These are phyloP conservation scores for Lasioglossum pauxillum DNA, from an alignment of 2,888 invertebrate species.

Conservation along the genomic window DNA sequence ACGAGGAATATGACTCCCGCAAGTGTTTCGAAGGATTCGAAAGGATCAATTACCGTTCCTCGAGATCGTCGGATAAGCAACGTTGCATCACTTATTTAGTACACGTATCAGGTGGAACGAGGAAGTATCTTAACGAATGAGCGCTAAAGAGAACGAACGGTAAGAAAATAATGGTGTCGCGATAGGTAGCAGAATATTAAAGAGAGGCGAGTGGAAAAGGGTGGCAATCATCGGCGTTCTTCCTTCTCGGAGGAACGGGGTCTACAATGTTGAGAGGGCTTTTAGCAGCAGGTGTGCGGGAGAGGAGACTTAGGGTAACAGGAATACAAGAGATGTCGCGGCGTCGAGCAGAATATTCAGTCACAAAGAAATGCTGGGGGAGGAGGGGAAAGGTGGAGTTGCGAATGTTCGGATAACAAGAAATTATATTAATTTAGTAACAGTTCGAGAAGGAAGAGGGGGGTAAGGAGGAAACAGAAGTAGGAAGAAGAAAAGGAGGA, in stretches of 20 bases:
- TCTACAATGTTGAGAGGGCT: not conserved
- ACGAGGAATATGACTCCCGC: not conserved
- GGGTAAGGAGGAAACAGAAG: not conserved
- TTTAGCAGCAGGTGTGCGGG: not conserved
- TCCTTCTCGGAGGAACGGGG: not conserved
- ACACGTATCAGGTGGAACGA: not conserved
- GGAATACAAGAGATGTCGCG: not conserved
- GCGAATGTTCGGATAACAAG: not conserved
- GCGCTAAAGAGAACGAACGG: not conserved
- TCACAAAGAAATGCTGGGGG: not conserved
- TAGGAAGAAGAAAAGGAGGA: too few relatives aligned
- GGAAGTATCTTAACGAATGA: not conserved
- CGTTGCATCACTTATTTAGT: not conserved
- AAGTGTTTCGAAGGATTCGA: not conserved
- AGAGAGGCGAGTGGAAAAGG: not conserved
- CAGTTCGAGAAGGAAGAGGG: too few relatives aligned
- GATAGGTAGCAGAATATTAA: not conserved
- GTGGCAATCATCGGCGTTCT: not conserved
- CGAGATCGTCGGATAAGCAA: not conserved
- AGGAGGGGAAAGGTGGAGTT: not conserved
- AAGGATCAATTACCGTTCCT: not conserved
- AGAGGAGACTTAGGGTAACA: not conserved
- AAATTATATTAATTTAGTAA: too few relatives aligned
- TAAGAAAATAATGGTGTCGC: not conserved
- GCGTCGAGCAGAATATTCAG: not conserved